A percentile compares a stretch with the other conserved stretches of the same genome.
phyloP scores from a whole-genome alignment of 2,113 vertebrate species.

The Dipodomys stephensi region DNA sequence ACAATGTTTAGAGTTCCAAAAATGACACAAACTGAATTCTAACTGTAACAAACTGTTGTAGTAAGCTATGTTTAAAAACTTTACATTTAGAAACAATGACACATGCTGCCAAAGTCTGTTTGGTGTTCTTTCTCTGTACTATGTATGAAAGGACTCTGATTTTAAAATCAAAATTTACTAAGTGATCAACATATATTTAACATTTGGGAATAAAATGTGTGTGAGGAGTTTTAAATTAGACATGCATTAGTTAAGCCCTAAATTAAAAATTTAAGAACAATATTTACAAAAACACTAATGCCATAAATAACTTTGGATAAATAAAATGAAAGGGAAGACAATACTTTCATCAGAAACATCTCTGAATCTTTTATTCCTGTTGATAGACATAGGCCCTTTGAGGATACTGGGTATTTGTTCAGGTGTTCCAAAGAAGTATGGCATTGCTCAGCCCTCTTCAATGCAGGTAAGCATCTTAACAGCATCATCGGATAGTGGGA shows the following conservation, averaged over 20 bases:
- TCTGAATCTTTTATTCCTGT: not conserved
- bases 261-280: conserved; percentile 42
- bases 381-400: not conserved
- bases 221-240: conserved; percentile 38
- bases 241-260: not conserved
- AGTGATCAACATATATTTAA: conserved; percentile 69
- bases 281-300: not conserved
- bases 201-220: not conserved
- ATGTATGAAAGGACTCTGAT: conserved; percentile 68
- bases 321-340: conserved; percentile 27
- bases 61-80: conserved; percentile 83
- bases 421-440: not conserved
- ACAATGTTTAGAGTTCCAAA: conserved; percentile 83
- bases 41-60: conserved; percentile 83
- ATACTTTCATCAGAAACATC: not conserved
- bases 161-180: conserved; percentile 74
- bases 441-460: not conserved
- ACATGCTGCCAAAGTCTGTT: conserved; percentile 82
- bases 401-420: not conserved
- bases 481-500: not conserved
- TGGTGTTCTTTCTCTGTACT: conserved; percentile 72
- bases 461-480: not conserved
- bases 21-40: conserved; percentile 83
- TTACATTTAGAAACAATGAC: conserved; percentile 84
- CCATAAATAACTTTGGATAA: not conserved